These are phyloP conservation scores for Oreochromis tanganicae DNA, from an alignment of 2,113 vertebrate species.

Conservation along the genomic window DNA sequence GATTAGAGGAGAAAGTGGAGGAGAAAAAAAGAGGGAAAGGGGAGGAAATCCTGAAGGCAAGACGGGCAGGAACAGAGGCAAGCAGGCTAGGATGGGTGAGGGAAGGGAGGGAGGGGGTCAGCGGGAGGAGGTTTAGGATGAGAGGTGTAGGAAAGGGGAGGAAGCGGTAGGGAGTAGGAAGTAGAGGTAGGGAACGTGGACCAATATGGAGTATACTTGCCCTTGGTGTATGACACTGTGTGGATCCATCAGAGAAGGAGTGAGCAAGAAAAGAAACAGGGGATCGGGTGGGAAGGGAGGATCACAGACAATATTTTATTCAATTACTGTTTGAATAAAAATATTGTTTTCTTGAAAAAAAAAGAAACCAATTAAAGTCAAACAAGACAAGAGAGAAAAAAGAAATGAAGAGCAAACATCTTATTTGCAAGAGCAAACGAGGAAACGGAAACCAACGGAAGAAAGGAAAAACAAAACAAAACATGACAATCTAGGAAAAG, in stretches of 20 bases:
- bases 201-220: conserved; percentile 99
- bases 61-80: conserved; percentile 72
- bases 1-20: conserved; percentile 45
- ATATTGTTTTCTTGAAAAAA: conserved; percentile 90
- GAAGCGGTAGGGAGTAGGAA: conserved; percentile 68
- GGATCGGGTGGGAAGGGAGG: conserved; percentile 85
- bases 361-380: conserved; percentile 75
- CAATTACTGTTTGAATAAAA: conserved; percentile 99
- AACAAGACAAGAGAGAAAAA: conserved; percentile 75
- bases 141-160: conserved; percentile 68
- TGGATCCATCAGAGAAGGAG: conserved; percentile 99
- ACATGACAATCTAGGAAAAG: conserved; percentile 24
- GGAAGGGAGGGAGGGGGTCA: conserved; percentile 62
- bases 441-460: conserved; percentile 60
- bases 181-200: conserved; percentile 83
- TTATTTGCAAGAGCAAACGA: conserved; percentile 59
- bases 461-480: conserved; percentile 65
- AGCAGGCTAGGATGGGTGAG: conserved; percentile 79
- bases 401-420: conserved; percentile 59
- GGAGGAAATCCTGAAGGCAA: conserved; percentile 61
- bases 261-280: conserved; percentile 99
- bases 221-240: conserved; percentile 93
- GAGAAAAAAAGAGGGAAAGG: conserved; percentile 69
- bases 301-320: conserved; percentile 99
- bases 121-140: conserved; percentile 65